Base-by-base conservation (phyloP, 2,113 vertebrate genomes). In the Pardalotus punctatus region DNA sequence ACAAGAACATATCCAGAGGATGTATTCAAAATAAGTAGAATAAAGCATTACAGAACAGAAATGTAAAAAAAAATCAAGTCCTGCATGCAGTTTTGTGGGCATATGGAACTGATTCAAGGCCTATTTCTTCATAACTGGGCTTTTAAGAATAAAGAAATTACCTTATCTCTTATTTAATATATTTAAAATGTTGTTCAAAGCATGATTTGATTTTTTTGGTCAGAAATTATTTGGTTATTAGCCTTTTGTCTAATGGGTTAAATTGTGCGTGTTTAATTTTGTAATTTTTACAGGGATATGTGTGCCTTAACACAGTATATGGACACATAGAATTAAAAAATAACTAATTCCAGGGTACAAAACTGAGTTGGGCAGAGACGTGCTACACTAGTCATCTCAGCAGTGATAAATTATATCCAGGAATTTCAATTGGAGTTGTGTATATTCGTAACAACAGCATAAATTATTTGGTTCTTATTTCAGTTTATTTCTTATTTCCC, bases 91-190 rank as follows among this genome's bases (percentile, higher is more conserved):
- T 93, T 96, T 96, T 78, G 57, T 91, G 66, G 88, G 47, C 35
- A 40, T 48, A 5, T 96, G 70, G 83, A 77, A 91, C 17, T 85
- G 60, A 90, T 91, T 91, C 69, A 92, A 93, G 42, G 40, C 7
- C 36, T 70, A n/a, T 86, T 96, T 95, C n/a, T 95, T 91, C 19
- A 58, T 67, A 82, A 72, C 16, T 73, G 64, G 47, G 8, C 77
- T 92, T 93, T 91, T 87, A 93, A 84, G 14, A 62, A 42, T 88
- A 60, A 93, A 73, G 29, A 76, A 87, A n/a, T 86, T 11, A 81
- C 27, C 31, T 90, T 74, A 24, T 91, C 22, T 84, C 33, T 83
- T 94, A 69, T 27, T 58, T 31, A 17, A 18, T 58, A 4, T 22
- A 43, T 70, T 78, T 65, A 95, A 94, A 47, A 11, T 12, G 19